phyloP scores from a whole-genome alignment of 2,797 vertebrate species.

The Morus bassanus region DNA sequence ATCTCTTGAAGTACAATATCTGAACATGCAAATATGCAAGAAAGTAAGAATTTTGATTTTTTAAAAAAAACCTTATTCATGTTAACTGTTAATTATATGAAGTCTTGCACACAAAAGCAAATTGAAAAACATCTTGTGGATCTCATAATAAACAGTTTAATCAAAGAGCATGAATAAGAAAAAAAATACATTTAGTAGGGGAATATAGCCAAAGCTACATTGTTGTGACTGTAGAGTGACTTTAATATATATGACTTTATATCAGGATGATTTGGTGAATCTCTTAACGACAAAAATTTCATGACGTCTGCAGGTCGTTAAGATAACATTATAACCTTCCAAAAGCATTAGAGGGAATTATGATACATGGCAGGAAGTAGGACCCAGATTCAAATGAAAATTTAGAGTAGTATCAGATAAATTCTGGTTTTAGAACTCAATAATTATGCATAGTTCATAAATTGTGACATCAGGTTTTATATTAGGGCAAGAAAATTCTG shows the following conservation, averaged over 20 bases:
- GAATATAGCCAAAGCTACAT: conserved; percentile 6
- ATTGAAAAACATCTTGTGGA: not conserved
- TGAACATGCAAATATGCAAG: not conserved
- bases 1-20: not conserved
- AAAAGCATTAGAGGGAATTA: conserved; percentile 19
- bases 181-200: not conserved
- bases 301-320: conserved; percentile 36
- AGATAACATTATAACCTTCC: conserved; percentile 21
- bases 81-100: not conserved
- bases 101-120: not conserved
- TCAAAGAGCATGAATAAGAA: not conserved
- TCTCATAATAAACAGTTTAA: not conserved
- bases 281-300: conserved; percentile 35
- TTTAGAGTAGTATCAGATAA: conserved; percentile 25
- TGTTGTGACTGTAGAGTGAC: not conserved
- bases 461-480: conserved; percentile 34
- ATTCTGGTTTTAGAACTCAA: conserved; percentile 19
- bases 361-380: not conserved
- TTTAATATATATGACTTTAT: not conserved
- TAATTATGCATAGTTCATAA: conserved; percentile 55
- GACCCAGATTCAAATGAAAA: not conserved
- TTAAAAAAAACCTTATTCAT: not conserved
- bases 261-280: conserved; percentile 21
- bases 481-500: conserved; percentile 1
- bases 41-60: not conserved